Base-by-base conservation (phyloP, 2,113 vertebrate species). In the Trichomycterus rosablanca region DNA sequence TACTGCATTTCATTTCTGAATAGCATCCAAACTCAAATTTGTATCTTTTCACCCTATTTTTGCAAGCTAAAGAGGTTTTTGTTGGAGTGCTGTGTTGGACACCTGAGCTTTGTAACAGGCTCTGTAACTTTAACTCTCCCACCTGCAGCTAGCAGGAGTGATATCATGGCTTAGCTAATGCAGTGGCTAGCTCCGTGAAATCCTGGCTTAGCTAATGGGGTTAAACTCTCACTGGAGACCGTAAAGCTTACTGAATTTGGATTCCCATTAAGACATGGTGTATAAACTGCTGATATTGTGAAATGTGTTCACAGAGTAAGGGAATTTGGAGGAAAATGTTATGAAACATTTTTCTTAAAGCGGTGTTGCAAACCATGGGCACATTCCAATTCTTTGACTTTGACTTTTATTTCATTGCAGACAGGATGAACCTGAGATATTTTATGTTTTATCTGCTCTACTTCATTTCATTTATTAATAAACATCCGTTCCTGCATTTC, bases 131-230 rank as follows among this genome's bases (percentile, higher is more conserved):
- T 43, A 48, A 72, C 76, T 65, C 72, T 46, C 78, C 81, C 80
- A 84, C 81, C 80, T 87, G 80, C 78, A 80, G 74, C 71, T 74
- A 76, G 79, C 81, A 56, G 54, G 78, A 78, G 62, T 68, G 40
- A 63, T 34, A 35, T 16, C 20, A 37, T 54, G 50, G 26, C 30
- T 54, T 44, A 54, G 40, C 39, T 63, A 54, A 63, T 35, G 39
- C 20, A 32, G 23, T 54, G 60, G 54, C 71, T 75, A 76, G 79
- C 80, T 49, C 77, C 78, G 61, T 72, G 59, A 62, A n/a, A 32
- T 62, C 59, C 40, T 62, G 48, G 9, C 61, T 64, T 54, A 55
- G 61, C n/a, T 64, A 46, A 64, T 35, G 40, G 43, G 15, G 22
- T 37, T 19, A 19, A 18, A 51, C 10, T 30, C 53, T 44, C 81